Base-by-base conservation (phyloP, 2,113 vertebrate species). In the Oncorhynchus nerka region DNA sequence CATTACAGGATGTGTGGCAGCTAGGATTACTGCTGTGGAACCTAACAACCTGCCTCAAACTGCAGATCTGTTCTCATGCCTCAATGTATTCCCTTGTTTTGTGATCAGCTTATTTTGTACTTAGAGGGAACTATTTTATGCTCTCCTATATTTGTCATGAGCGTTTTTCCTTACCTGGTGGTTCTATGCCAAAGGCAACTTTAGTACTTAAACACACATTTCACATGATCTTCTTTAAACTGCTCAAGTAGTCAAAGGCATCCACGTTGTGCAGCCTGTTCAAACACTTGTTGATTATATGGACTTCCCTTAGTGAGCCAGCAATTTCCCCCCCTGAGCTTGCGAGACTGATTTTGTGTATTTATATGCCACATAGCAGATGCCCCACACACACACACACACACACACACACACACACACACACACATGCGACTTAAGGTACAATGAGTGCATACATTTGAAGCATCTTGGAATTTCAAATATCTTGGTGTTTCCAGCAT, bases 371-470 rank as follows among this genome's bases (percentile, higher is more conserved):
- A 4, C 32, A 34, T 34, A 34, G 32, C 5, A 6, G 32, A 34
- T 34, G 5, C 32, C 32, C 5, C 32, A n/a, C n/a, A n/a, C n/a
- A n/a, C n/a, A n/a, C n/a, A 0, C 32, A 0, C 32, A 0, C 30
- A 0, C 48, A 1, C 30, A 5, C 32, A 1, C 30, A 5, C 32
- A 2, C 9, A 9, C 48, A 1, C 30, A 5, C 32, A 1, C 30
- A 5, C 32, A 3, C 9, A 9, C 48, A 9, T 22, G 8, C n/a
- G 4, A 62, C 2, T 62, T 62, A 9, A n/a, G 49, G 49, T 55
- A 4, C 13, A 55, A 55, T 55, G 16, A 55, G 12, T 55, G 16
- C 49, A 13, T 55, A 13, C 49, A 55, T 16, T 15, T 55, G 49
- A 15, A 55, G 49, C 3, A 19, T 55, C 49, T 55, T 13, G 49